Evolutionary conservation across 2,113 vertebrate genomes (phyloP).

Genomic region (Kryptolebias marmoratus): DNA sequence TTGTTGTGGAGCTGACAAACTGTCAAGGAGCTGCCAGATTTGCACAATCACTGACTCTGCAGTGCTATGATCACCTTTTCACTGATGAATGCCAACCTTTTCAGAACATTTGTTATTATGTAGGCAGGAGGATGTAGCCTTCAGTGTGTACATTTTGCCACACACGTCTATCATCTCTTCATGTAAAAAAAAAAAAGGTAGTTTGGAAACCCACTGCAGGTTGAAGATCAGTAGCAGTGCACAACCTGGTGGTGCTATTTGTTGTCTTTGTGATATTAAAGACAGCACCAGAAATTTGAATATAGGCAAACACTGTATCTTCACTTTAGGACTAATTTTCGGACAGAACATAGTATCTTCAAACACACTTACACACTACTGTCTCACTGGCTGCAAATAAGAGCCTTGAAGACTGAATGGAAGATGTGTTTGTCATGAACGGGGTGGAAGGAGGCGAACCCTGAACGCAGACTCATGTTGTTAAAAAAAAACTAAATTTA

Average conservation of each 20-base stretch:
- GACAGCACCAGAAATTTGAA: neutral
- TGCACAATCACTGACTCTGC: conserved; percentile 49
- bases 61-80: conserved; percentile 72
- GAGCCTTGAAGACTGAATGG: conserved; percentile 17
- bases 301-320: too few relatives aligned
- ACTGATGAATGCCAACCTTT: conserved; percentile 58
- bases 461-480: too few relatives aligned
- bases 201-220: neutral
- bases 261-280: neutral
- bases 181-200: too few relatives aligned
- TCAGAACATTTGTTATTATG: conserved; percentile 26
- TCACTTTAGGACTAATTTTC: neutral
- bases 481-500: too few relatives aligned
- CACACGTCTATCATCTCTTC: conserved; percentile 3
- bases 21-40: conserved; percentile 65
- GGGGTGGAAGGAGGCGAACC: too few relatives aligned
- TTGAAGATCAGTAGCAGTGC: neutral
- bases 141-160: neutral
- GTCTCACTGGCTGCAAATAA: conserved; percentile 16
- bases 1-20: conserved; percentile 70
- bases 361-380: neutral
- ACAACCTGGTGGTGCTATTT: neutral
- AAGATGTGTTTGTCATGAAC: neutral
- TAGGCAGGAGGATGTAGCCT: neutral
- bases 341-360: neutral